A percentile compares a stretch with the other conserved stretches of the same genome.
Evolutionary conservation across 2,113 vertebrate species (phyloP).

Genomic region (Lagopus muta): DNA sequence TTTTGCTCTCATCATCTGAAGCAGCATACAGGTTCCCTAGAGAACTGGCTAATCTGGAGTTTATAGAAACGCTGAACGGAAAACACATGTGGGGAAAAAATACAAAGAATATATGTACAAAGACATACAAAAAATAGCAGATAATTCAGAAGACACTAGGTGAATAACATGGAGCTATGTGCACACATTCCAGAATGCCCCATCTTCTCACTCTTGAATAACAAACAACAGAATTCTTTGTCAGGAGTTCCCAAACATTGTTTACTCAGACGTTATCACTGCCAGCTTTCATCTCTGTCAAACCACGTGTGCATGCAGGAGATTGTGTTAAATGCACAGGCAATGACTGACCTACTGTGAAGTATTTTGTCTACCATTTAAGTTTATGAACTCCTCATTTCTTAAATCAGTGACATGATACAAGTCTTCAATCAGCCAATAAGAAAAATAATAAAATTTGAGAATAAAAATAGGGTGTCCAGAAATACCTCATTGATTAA

Average conservation of each 20-base stretch:
- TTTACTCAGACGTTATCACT: not conserved
- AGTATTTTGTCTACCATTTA: not conserved
- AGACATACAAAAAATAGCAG: not conserved
- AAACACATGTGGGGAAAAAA: constrained; percentile 68
- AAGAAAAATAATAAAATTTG: not conserved
- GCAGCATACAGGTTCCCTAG: constrained; percentile 89
- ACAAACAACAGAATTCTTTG: not conserved
- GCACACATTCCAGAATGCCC: not conserved
- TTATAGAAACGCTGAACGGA: constrained; percentile 83
- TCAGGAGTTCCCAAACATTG: not conserved
- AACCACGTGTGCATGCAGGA: not conserved
- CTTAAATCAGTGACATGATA: not conserved
- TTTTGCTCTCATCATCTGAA: constrained; percentile 78
- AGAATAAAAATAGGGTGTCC: not conserved
- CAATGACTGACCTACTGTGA: not conserved
- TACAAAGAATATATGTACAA: constrained; percentile 48
- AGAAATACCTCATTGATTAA: not conserved
- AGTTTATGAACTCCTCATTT: not conserved
- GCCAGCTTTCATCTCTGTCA: not conserved
- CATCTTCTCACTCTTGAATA: not conserved
- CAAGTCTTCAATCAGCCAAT: not conserved
- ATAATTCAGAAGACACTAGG: constrained; percentile 22
- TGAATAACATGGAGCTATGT: not conserved
- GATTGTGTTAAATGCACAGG: not conserved
- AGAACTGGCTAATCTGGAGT: constrained; percentile 92